Evolutionary conservation across 2,888 invertebrate genomes (phyloP), one percentile per base, ranked within the genome.

Genomic region (Crocallis elinguaria): DNA sequence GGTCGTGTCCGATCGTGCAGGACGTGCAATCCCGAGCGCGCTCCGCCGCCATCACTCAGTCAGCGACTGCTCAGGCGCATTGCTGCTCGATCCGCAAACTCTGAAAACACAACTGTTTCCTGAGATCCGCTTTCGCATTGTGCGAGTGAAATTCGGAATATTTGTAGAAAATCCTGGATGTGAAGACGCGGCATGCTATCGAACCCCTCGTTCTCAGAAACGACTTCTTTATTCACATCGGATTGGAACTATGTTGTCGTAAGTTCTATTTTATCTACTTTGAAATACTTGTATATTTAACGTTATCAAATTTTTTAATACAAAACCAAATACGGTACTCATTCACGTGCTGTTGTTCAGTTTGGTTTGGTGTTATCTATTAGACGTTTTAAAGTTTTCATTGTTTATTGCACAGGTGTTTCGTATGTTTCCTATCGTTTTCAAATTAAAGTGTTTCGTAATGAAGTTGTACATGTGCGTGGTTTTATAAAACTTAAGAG

Each of bases 11-110:
- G 66, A 66, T 36, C 30, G 57, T 67, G 71, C 82, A 83, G 85
- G 86, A 86, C 82, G 82, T 75, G 79, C 76, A 75, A 74, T 83
- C 78, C 77, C 62, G 68, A 49, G 11, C 12, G 32, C 29, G 42
- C 30, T 17, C 42, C 13, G 37, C 27, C 19, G 71, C 73, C 68
- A 78, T 79, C 80, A 84, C 77, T 81, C 80, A 80, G 84, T 83
- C 76, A 77, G 72, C 72, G 71, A 68, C 72, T 62, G 57, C 67
- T 69, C 68, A 69, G 70, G 69, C 73, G 71, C 72, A 76, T 68
- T 71, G 72, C 60, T 70, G 69, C 65, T 68, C 71, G 66, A 69
- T 69, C 60, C 62, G 72, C 75, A 61, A 53, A 55, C 62, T 55
- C 67, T 61, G 64, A 39, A 21, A 14, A 13, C 13, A 32, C 60